A percentile compares a stretch with the other conserved stretches of the same genome.
Evolutionary conservation across 2,797 vertebrate species (phyloP).

Genomic region (Hippocampus kuda): DNA sequence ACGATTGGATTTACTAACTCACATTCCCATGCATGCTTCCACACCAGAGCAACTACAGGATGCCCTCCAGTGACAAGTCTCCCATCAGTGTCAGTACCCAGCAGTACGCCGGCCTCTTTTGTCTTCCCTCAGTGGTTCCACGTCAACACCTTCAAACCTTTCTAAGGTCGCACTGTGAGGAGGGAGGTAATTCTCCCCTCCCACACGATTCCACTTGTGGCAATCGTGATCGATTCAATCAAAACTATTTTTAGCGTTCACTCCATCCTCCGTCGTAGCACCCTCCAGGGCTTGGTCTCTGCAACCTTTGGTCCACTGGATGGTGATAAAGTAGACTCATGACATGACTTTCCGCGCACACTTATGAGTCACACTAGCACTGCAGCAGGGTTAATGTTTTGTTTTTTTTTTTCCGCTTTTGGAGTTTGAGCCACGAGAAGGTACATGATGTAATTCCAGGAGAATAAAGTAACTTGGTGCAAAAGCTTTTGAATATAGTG

Average conservation of each 20-base stretch:
- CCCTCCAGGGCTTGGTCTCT: not conserved
- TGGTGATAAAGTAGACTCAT: not conserved
- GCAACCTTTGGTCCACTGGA: slow-evolving; percentile 1
- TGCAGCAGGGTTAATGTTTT: not conserved
- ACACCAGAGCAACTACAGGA: slow-evolving; percentile 41
- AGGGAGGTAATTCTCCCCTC: not conserved
- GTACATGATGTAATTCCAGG: not conserved
- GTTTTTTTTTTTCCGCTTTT: not conserved
- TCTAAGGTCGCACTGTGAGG: slow-evolving; percentile 25
- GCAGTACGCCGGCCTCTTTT: slow-evolving; percentile 30
- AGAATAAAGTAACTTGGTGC: not conserved
- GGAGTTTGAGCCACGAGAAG: not conserved
- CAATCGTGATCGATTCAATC: slow-evolving; percentile 1
- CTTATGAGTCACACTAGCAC: slow-evolving; percentile 2
- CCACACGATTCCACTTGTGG: not conserved
- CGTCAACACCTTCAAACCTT: slow-evolving; percentile 20
- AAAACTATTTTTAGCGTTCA: slow-evolving; percentile 3
- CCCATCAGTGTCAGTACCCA: slow-evolving; percentile 34
- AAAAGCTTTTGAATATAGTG: not conserved
- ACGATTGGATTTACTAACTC: slow-evolving; percentile 17
- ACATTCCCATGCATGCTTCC: slow-evolving; percentile 16
- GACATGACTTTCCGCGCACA: not conserved
- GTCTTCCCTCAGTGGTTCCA: slow-evolving; percentile 44
- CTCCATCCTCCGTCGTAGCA: not conserved
- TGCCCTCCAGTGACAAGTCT: slow-evolving; percentile 25